Evolutionary conservation across 64 coral and sea anemone species (phyloP), one percentile per base, ranked within the genome.

Genomic region (Pocillopora damicornis): DNA sequence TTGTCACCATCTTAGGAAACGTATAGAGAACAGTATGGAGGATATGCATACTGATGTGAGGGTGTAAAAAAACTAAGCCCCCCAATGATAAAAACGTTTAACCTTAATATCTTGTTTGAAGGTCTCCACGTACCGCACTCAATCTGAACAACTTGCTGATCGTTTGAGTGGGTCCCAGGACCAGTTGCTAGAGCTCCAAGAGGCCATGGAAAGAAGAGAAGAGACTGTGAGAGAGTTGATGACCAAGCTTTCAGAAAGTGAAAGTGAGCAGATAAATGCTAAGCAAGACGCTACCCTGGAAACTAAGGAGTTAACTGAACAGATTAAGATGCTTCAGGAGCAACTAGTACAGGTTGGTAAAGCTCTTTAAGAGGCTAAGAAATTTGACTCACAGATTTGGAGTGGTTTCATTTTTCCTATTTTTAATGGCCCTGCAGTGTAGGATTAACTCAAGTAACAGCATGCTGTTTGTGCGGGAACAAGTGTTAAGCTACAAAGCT

Each of bases 281-380:
- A 87, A 96, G 36, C 87, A 96, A n/a, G 90, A 96, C 23, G 87
- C 91, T 36, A 22, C 83, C 61, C 78, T 76, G 26, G 87, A 96
- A 69, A 86, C 89, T 36, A 79, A 90, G 63, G 94, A 93, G 82
- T 35, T 96, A 82, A 90, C 91, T 26, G 88, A 69, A 35, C 80
- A 93, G 59, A 88, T 96, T n/a, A 93, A 93, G 60, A 89, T 93
- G 60, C 42, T 96, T 74, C 91, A 96, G 73, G 86, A 90, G 45
- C 94, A 96, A 34, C 61, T 96, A 56, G 11, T 88, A 5, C 81
- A 93, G 71, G 91, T 90, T 20, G 69, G 80, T 71, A 23, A 71
- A 71, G 9, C n/a, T 23, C 22, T 23, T 22, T 0, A 7, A n/a
- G 20, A 23, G 12, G 67, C 67, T 23, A 0, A 71, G 8, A 63